Evolutionary conservation across 2,888 invertebrate species (phyloP).

Genomic region (Caenorhabditis sp.): DNA sequence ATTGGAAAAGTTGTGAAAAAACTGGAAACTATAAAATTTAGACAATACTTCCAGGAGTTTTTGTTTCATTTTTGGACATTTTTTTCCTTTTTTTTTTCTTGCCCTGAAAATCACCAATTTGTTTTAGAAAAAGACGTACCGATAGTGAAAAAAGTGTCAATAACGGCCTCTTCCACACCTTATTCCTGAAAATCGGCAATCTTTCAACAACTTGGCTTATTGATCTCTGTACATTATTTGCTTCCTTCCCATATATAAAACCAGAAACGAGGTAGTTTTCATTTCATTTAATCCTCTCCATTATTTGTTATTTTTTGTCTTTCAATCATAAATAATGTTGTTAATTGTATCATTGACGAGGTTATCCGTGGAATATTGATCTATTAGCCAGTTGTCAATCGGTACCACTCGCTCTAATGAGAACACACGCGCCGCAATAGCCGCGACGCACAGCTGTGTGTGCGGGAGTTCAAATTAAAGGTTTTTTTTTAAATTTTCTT

Average conservation of each 20-base stretch:
- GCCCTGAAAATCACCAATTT: neutral
- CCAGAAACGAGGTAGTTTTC: neutral
- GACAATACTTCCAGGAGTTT: no score
- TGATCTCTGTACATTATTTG: neutral
- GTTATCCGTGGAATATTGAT: no score
- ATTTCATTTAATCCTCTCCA: neutral
- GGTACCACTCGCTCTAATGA: no score
- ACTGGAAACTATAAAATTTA: neutral
- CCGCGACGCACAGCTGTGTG: no score
- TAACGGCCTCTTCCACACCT: conserved; percentile 28
- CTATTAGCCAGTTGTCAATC: no score
- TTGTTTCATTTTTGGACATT: no score
- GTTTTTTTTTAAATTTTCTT: no score
- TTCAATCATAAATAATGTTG: neutral
- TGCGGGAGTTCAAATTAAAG: no score
- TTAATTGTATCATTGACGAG: no score
- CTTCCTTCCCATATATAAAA: neutral
- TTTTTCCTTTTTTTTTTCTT: no score
- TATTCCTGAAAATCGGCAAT: conserved; percentile 1
- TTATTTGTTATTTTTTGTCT: neutral
- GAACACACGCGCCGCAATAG: no score
- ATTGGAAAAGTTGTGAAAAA: neutral
- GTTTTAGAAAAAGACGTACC: conserved; percentile 40
- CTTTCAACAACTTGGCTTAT: neutral
- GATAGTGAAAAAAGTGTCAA: conserved; percentile 49